Evolutionary conservation across 2,113 vertebrate genomes (phyloP).

Genomic region (Mus musculus): GRCm39 chr5:144234501-144235000

Average conservation of each 20-base stretch:
- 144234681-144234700: not conserved
- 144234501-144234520: not conserved
- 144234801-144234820: slow-evolving; percentile 58
- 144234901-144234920: slow-evolving; percentile 72
- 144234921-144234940: slow-evolving; percentile 57
- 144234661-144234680: not conserved
- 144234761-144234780: slow-evolving; percentile 43
- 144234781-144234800: not conserved
- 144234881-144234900: slow-evolving; percentile 69
- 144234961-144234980: slow-evolving; percentile 56
- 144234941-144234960: slow-evolving; percentile 64
- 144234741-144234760: slow-evolving; percentile 26
- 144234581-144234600: not conserved
- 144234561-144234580: not conserved
- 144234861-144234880: slow-evolving; percentile 46
- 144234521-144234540: slow-evolving; percentile 23
- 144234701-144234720: not conserved
- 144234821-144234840: slow-evolving; percentile 46
- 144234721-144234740: slow-evolving; percentile 9
- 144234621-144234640: not conserved
- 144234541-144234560: not conserved
- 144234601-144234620: not conserved
- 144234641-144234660: not conserved
- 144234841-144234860: slow-evolving; percentile 67
- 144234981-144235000: slow-evolving; percentile 60